Base-by-base conservation (phyloP, 2,113 vertebrate species). In the Helogale parvula region DNA sequence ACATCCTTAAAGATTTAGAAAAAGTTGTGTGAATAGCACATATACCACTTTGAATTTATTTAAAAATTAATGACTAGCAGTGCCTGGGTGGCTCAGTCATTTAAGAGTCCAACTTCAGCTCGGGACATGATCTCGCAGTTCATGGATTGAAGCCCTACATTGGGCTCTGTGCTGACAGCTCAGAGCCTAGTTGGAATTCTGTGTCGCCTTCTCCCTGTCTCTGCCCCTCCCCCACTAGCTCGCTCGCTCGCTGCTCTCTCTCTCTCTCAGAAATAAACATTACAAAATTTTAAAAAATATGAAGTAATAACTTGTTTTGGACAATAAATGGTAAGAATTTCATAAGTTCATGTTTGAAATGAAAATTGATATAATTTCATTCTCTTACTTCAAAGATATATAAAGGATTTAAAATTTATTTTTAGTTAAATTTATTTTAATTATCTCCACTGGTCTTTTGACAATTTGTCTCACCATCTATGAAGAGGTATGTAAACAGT, bases 251-350 rank as follows among this genome's bases (percentile, higher is more conserved):
- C 38, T 38, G 38, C 45, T 47, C 50, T 50, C 50, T 50, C 50
- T 50, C 50, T 19, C 19, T 57, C 17, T 57, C 54, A 57, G 19
- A 57, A 57, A 57, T 57, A 57, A 57, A 57, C 17, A 57, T 19
- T 57, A 57, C 17, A 57, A 21, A 57, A 2, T 57, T 57, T 57
- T 7, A 7, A 21, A 57, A 57, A 57, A 57, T 21, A 57, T 21
- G 19, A 87, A 54, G 9, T 5, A 82, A 25, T 35, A 96, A 65
- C 52, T 50, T 97, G n/a, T 89, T 85, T 38, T 88, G 15, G 33
- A 66, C 96, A 92, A 84, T 41, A 89, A 86, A 94, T 86, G 11
- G 76, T 89, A 96, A 88, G 5, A 50, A 5, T 7, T 95, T 71
- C 57, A 2, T 60, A 79, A 66, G 31, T 71, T 93, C 27, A 33